phyloP scores from a whole-genome alignment of 2,113 vertebrate species.

The Speoplatyrhinus poulsoni region DNA sequence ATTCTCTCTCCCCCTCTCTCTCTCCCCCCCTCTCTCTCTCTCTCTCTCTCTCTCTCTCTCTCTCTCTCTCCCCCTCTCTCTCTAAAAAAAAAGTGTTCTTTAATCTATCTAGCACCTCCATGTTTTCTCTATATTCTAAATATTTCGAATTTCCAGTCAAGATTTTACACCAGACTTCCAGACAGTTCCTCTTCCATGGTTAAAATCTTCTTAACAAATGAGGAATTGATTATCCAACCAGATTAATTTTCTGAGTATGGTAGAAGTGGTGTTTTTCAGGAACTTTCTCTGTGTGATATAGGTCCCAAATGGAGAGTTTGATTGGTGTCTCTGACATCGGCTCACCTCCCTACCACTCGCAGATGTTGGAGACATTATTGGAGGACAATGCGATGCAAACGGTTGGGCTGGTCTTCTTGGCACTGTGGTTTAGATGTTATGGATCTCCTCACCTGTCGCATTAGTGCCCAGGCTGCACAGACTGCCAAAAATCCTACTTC shows the following conservation, averaged over 20 bases:
- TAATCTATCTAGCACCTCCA: no score
- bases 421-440: conserved; percentile 9
- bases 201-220: neutral
- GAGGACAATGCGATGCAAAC: conserved; percentile 10
- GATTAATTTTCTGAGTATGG: neutral
- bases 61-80: neutral
- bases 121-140: no score
- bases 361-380: conserved; percentile 8
- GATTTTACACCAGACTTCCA: no score
- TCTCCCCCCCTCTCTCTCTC: neutral
- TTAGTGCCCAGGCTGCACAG: neutral
- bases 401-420: conserved; percentile 4
- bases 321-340: no score
- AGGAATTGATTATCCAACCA: neutral
- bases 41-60: neutral
- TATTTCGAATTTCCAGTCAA: no score
- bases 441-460: conserved; percentile 2
- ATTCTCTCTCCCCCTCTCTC: neutral
- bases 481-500: no score
- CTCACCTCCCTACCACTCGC: no score
- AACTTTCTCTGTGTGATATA: conserved; percentile 10
- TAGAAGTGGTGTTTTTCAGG: conserved; percentile 5
- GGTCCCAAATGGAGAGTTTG: neutral
- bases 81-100: no score
- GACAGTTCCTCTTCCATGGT: neutral